Percentiles rank a stretch among this genome's conserved stretches.
These are phyloP conservation scores for Myotis planiceps DNA, from an alignment of 2,797 vertebrate species.

Conservation along the genomic window DNA sequence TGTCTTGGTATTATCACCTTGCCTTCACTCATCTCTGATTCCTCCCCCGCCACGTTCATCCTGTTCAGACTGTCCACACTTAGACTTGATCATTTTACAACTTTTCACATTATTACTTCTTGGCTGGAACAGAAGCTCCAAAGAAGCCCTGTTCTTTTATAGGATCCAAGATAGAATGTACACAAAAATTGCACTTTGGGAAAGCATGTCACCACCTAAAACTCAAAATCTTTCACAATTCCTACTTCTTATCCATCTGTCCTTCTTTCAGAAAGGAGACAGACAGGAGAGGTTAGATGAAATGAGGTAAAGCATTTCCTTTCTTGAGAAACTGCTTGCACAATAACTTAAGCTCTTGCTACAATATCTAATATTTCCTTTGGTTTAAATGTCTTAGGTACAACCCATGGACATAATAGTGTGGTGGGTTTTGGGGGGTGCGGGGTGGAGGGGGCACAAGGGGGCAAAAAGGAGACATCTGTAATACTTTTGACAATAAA, in stretches of 20 bases:
- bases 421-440: too few relatives aligned
- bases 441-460: too few relatives aligned
- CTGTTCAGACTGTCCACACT: not conserved
- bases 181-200: not conserved
- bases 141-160: not conserved
- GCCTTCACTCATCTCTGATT: not conserved
- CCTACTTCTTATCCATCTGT: not conserved
- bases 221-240: not conserved
- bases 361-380: not conserved
- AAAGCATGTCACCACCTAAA: not conserved
- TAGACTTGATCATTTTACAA: not conserved
- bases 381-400: not conserved
- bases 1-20: not conserved
- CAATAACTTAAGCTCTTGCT: slow-evolving; percentile 1
- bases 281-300: not conserved
- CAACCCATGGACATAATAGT: not conserved
- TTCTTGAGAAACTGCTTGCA: not conserved
- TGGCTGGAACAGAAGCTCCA: not conserved
- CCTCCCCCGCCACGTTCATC: not conserved
- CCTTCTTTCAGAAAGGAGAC: not conserved
- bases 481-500: too few relatives aligned
- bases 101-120: not conserved
- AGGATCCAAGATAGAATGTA: not conserved
- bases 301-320: not conserved
- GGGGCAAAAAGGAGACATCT: too few relatives aligned